Evolutionary conservation across 2,113 vertebrate genomes (phyloP), one percentile per base, ranked within the genome.

Genomic region (Gorsachius goisagi): DNA sequence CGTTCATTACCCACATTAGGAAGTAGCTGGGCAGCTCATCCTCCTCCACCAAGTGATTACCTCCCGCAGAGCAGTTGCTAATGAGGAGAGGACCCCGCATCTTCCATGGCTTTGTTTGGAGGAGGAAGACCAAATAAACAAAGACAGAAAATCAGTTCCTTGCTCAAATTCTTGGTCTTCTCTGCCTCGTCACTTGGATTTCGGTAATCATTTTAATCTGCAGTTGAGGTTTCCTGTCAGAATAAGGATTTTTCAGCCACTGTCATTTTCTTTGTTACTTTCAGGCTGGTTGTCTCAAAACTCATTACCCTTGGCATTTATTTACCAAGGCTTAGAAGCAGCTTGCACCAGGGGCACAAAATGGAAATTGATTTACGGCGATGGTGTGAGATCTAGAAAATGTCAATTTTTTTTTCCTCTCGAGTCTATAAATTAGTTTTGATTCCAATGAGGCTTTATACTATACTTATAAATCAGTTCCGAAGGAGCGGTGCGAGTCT

Each of bases 281-380:
- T 88, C 82, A 78, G 77, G 79, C 89, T 45, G 75, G 84, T 73
- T 88, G 83, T 96, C 97, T 95, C 85, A 58, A 79, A 95, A 93
- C 95, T 96, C 97, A 92, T 97, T 90, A 94, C 67, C 72, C 78
- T 55, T 93, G 97, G 97, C 95, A 76, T 96, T 97, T 97, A 93
- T 97, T 96, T 96, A 88, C 92, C 69, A 32, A 90, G 93, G 79
- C 96, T 95, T 95, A 93, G 88, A 62, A 82, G 79, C 60, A 63
- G 93, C 93, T 82, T 32, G 68, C 86, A 88, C 72, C 12, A 12
- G 41, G 74, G 64, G 85, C 15, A 2, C 72, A 78, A 56, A 90
- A 89, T 75, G 59, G 68, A 86, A 95, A 86, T 94, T 95, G 97
- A 97, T 97, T 97, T 97, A 90, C 35, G 7, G 93, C 37, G 32